Conservation (phyloP, 2,797 vertebrate genomes). For the Carcharodon carcharias region DNA sequence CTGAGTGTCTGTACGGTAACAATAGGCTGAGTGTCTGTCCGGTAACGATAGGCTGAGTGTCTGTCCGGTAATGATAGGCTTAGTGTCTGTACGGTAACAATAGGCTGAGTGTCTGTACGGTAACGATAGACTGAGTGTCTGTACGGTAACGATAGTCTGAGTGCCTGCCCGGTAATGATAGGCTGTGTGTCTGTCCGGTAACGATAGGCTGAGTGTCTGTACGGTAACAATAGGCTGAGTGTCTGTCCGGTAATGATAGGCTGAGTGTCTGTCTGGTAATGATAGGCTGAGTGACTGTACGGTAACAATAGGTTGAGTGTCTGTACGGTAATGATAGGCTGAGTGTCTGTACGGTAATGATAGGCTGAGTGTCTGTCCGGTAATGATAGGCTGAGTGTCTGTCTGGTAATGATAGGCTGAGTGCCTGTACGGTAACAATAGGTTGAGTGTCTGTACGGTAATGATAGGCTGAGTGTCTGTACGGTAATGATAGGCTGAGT, state of each 20-base stretch:
- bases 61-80: neutral
- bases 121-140: neutral
- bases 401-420: no score
- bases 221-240: neutral
- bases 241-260: no score
- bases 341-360: neutral
- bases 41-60: neutral
- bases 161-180: no score
- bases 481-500: no score
- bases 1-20: neutral
- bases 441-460: neutral
- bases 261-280: neutral
- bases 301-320: neutral
- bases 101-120: neutral
- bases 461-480: neutral
- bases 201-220: neutral
- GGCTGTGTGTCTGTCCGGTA: neutral
- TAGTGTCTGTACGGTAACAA: neutral
- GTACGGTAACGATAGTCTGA: neutral
- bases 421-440: neutral
- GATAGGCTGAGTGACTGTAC: neutral
- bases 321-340: no score
- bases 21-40: neutral
- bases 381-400: neutral
- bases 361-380: neutral